Percentiles rank a stretch among this genome's conserved stretches.
phyloP scores from a whole-genome alignment of 2,797 vertebrate species.

The Pteronotus mesoamericanus region DNA sequence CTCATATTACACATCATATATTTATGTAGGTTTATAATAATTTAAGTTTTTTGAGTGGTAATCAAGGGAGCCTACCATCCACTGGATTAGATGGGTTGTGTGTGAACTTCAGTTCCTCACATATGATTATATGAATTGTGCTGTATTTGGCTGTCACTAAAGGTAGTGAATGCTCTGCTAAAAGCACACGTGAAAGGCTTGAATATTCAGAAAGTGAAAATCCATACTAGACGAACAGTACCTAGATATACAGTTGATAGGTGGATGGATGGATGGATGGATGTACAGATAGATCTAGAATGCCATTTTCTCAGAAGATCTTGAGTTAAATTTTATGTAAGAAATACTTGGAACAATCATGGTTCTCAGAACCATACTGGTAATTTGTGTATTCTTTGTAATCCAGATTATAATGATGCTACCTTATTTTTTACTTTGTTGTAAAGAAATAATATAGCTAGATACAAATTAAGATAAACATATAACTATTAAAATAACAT shows the following conservation, averaged over 20 bases:
- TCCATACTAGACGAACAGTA: not conserved
- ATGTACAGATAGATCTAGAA: not conserved
- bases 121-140: not conserved
- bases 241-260: not conserved
- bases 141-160: not conserved
- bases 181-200: not conserved
- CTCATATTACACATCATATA: not conserved
- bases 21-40: not conserved
- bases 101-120: not conserved
- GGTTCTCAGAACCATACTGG: not conserved
- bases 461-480: not conserved
- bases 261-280: not conserved
- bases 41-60: not conserved
- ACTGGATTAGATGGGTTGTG: not conserved
- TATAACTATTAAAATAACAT: not conserved
- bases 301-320: not conserved
- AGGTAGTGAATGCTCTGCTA: not conserved
- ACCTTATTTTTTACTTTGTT: not conserved
- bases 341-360: not conserved
- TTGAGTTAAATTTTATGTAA: not conserved
- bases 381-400: not conserved
- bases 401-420: not conserved
- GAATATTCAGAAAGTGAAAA: not conserved
- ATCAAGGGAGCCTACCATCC: not conserved
- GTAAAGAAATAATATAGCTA: not conserved